Conservation (phyloP, 2,113 vertebrate species). For the Tachysurus vachellii region DNA sequence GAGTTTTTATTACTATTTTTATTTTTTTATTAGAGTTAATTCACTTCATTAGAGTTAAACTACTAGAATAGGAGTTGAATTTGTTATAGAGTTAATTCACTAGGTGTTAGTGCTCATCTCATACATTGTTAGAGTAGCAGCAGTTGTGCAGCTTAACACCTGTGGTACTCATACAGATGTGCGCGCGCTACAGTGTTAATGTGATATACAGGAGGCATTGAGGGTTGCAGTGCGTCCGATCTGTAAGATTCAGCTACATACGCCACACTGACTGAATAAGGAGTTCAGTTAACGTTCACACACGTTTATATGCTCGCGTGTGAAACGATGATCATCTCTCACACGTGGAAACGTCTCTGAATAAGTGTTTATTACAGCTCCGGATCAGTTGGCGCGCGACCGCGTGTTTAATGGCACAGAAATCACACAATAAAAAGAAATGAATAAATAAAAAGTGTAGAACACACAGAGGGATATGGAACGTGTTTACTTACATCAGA, state of each 20-base stretch:
- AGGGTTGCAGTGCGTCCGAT: background rate
- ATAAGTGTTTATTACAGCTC: background rate
- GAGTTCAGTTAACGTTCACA: background rate
- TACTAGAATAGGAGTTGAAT: background rate
- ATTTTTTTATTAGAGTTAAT: background rate
- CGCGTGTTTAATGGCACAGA: background rate
- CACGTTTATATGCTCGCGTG: background rate
- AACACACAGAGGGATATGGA: background rate
- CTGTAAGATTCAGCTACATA: background rate
- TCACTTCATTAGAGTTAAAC: background rate
- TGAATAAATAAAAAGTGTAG: background rate
- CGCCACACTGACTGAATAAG: background rate
- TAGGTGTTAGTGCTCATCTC: background rate
- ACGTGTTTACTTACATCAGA: background rate
- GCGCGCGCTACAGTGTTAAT: background rate
- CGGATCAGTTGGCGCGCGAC: background rate
- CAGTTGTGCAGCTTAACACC: background rate
- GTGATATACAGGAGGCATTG: background rate
- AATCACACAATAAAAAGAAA: background rate
- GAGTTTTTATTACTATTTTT: background rate
- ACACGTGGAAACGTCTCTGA: background rate
- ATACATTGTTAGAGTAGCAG: background rate
- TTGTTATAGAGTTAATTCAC: background rate
- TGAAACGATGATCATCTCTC: background rate
- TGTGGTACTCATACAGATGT: background rate